Conservation (phyloP, 2,113 vertebrate genomes). For the Saguinus imperator region DNA sequence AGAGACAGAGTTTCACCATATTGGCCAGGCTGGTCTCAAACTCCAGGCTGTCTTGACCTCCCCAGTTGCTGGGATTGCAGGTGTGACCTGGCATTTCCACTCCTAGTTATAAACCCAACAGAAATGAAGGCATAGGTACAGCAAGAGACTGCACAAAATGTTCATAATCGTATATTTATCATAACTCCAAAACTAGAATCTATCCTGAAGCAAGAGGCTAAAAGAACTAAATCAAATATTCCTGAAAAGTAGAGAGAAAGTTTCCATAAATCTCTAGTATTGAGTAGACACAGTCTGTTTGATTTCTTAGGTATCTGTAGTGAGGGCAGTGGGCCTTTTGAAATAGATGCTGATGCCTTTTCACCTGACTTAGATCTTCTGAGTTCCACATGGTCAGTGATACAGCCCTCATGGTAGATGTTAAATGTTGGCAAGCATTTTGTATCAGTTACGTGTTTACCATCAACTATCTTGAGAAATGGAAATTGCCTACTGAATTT, state of each 20-base stretch:
- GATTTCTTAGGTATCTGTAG: neutral
- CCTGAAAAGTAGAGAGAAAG: neutral
- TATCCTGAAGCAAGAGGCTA: neutral
- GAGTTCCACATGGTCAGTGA: neutral
- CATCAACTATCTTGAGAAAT: neutral
- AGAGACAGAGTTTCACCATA: too few species aligned
- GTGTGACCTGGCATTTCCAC: neutral
- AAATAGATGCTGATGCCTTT: too few species aligned
- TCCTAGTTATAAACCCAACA: neutral
- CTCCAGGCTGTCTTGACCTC: too few species aligned
- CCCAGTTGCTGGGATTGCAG: too few species aligned
- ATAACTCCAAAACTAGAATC: neutral
- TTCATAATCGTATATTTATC: neutral
- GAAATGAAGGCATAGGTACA: neutral
- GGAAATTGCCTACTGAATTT: neutral
- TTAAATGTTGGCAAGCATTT: neutral
- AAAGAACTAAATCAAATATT: neutral
- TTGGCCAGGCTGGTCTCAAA: too few species aligned
- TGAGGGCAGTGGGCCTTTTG: neutral
- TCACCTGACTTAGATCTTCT: neutral
- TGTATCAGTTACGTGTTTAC: neutral
- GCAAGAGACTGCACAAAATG: neutral
- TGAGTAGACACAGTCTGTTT: neutral
- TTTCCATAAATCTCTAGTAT: neutral
- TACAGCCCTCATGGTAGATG: too few species aligned